Conservation (phyloP, 64 coral and sea anemone species). For the Orbicella faveolata region DNA sequence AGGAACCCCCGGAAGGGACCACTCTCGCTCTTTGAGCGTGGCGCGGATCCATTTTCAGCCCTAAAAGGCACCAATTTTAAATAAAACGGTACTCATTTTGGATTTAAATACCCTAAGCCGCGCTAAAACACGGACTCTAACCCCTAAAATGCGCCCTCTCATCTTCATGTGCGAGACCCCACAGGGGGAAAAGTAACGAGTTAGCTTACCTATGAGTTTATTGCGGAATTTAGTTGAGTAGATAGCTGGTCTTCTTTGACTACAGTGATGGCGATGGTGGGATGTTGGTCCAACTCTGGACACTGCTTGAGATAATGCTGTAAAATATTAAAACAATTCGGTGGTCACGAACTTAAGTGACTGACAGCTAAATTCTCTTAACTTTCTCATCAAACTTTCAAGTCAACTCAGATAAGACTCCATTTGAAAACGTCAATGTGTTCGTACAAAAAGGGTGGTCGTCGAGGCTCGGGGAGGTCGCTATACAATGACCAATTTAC, state of each 20-base stretch:
- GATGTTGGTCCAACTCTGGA: neutral
- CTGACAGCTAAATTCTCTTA: neutral
- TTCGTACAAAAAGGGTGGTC: too few species aligned
- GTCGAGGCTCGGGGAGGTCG: too few species aligned
- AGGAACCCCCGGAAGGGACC: too few species aligned
- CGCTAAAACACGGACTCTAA: too few species aligned
- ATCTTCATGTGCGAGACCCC: too few species aligned
- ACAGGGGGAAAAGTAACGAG: neutral
- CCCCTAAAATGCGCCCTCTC: too few species aligned
- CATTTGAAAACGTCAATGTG: neutral
- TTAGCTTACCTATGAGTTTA: slow-evolving; percentile 12
- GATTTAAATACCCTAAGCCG: too few species aligned
- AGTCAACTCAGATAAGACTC: neutral
- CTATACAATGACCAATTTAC: too few species aligned
- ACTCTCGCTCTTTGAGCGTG: too few species aligned
- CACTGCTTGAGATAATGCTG: slow-evolving; percentile 10
- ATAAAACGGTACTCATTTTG: too few species aligned
- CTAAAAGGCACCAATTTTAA: too few species aligned
- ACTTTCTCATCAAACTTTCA: neutral
- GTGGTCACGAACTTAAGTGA: neutral
- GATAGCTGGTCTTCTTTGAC: slow-evolving; percentile 29
- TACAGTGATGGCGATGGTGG: slow-evolving; percentile 9
- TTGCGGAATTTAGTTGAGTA: slow-evolving; percentile 1
- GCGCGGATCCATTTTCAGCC: too few species aligned
- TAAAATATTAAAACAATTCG: neutral